A percentile compares a stretch with the other conserved stretches of the same genome.
These are phyloP conservation scores for Morone saxatilis DNA, from an alignment of 2,113 vertebrate genomes.

Conservation along the genomic window DNA sequence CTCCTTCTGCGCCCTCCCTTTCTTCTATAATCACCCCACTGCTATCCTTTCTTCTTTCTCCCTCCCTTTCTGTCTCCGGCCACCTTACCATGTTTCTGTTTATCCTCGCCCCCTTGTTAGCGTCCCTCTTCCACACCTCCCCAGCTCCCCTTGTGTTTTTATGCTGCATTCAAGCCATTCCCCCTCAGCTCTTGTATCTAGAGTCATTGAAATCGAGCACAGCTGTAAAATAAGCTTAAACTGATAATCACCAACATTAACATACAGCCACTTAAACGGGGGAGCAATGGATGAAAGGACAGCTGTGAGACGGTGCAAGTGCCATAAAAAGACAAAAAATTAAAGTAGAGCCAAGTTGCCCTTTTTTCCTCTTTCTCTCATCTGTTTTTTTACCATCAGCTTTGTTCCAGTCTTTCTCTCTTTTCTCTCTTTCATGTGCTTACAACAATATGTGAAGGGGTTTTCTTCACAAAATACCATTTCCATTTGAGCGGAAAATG, in stretches of 20 bases:
- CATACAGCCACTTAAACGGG: background rate
- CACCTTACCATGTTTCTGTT: slow-evolving; percentile 36
- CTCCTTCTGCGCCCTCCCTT: slow-evolving; percentile 24
- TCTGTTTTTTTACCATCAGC: background rate
- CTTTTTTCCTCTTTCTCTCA: background rate
- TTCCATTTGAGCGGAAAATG: background rate
- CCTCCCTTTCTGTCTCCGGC: slow-evolving; percentile 18
- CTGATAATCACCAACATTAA: slow-evolving; percentile 51
- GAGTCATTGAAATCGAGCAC: slow-evolving; percentile 44
- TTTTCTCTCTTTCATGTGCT: background rate
- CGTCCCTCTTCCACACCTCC: slow-evolving; percentile 1
- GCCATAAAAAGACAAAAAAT: slow-evolving; percentile 2
- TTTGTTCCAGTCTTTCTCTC: background rate
- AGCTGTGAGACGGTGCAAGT: slow-evolving; percentile 28
- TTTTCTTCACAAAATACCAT: slow-evolving; percentile 8
- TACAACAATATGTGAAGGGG: background rate
- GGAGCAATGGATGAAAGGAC: slow-evolving; percentile 20
- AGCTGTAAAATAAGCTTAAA: slow-evolving; percentile 57
- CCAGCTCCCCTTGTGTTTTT: background rate
- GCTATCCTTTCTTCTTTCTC: slow-evolving; percentile 6
- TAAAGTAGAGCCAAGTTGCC: background rate
- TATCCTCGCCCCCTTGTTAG: slow-evolving; percentile 13
- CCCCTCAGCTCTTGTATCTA: slow-evolving; percentile 2
- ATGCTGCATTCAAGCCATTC: slow-evolving; percentile 17
- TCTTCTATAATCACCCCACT: slow-evolving; percentile 21